Percentiles rank a stretch among this genome's conserved stretches.
Conservation (phyloP, 2,888 invertebrate genomes). For the Drosophila incognita region DNA sequence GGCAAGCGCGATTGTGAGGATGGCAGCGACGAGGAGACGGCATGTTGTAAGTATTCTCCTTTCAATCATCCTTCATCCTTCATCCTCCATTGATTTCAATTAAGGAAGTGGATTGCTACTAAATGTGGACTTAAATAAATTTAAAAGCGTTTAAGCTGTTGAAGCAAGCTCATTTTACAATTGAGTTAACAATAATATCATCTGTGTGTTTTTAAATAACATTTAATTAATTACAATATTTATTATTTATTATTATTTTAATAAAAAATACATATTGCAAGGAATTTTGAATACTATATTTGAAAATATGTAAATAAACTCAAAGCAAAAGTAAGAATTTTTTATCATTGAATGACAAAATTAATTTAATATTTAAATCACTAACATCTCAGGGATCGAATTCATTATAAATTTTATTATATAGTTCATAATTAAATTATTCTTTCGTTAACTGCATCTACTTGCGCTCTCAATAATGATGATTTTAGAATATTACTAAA, state of each 20-base stretch:
- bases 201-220: too few relatives aligned
- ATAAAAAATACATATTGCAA: too few relatives aligned
- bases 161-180: not conserved
- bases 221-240: too few relatives aligned
- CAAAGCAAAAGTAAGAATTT: too few relatives aligned
- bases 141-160: not conserved
- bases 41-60: conserved; percentile 91
- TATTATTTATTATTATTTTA: too few relatives aligned
- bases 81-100: not conserved
- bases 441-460: not conserved
- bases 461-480: not conserved
- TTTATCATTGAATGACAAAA: not conserved
- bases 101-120: not conserved
- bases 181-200: not conserved
- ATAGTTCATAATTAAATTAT: not conserved
- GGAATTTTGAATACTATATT: too few relatives aligned
- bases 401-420: not conserved
- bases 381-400: not conserved
- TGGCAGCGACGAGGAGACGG: conserved; percentile 94
- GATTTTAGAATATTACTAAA: not conserved
- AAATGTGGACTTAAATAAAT: not conserved
- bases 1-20: conserved; percentile 96
- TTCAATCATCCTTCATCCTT: not conserved
- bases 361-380: not conserved
- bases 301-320: not conserved